phyloP scores from a whole-genome alignment of 2,888 invertebrate species.

The Aphrophora alni region DNA sequence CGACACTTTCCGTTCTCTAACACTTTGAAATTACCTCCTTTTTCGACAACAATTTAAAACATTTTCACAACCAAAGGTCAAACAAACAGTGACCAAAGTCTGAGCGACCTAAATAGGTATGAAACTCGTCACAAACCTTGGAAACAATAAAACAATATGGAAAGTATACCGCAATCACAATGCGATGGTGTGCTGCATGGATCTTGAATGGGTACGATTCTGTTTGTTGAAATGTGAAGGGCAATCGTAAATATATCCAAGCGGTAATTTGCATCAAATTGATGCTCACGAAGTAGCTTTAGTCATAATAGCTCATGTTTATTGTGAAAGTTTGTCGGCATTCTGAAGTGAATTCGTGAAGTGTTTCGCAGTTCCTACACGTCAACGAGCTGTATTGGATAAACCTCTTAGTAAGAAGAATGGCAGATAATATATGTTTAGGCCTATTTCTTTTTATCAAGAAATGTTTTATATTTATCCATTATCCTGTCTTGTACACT shows the following conservation, averaged over 20 bases:
- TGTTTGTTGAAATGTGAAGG: slow-evolving; percentile 6
- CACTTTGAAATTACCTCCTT: too few relatives aligned
- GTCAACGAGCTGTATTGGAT: too few relatives aligned
- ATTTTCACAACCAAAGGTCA: too few relatives aligned
- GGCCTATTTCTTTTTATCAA: too few relatives aligned
- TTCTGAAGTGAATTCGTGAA: too few relatives aligned
- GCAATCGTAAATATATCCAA: background rate
- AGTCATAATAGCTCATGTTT: background rate
- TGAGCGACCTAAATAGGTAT: background rate
- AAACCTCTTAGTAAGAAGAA: too few relatives aligned
- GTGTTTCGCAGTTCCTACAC: too few relatives aligned
- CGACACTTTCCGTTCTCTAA: too few relatives aligned
- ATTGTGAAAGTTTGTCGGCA: background rate
- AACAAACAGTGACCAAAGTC: background rate
- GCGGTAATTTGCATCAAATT: background rate
- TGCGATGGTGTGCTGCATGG: background rate
- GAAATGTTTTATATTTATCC: too few relatives aligned
- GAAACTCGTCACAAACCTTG: background rate
- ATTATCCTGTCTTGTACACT: too few relatives aligned
- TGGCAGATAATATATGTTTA: too few relatives aligned
- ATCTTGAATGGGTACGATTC: background rate
- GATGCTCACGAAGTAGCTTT: background rate
- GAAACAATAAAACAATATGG: background rate
- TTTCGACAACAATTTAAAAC: too few relatives aligned
- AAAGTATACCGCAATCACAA: background rate